A percentile compares a stretch with the other conserved stretches of the same genome.
Conservation (phyloP, 2,888 invertebrate genomes). For the Callyntrura sp. region DNA sequence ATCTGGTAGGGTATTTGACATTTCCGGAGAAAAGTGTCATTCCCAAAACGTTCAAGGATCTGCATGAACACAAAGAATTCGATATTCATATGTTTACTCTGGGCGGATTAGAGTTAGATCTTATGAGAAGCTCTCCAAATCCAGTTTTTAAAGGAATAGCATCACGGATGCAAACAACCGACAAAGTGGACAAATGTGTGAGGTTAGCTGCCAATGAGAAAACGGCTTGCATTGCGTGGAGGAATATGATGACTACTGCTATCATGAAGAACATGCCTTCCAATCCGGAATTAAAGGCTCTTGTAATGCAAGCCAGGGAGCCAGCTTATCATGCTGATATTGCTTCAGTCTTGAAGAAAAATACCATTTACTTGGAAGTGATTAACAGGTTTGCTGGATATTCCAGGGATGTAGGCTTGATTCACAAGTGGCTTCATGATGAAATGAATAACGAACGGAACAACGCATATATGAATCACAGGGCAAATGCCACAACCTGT, state of each 20-base stretch:
- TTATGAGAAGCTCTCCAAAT: conserved; percentile 41
- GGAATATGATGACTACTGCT: background rate
- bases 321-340: background rate
- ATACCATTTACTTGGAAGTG: background rate
- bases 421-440: background rate
- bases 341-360: background rate
- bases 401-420: too few relatives aligned
- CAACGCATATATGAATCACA: background rate
- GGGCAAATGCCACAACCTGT: background rate
- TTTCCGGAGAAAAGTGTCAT: conserved; percentile 30
- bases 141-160: conserved; percentile 22
- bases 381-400: background rate
- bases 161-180: background rate
- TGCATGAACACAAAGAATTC: conserved; percentile 19
- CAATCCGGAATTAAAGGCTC: background rate
- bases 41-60: conserved; percentile 14
- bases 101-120: background rate
- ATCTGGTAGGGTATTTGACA: conserved; percentile 56
- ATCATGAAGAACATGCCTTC: background rate
- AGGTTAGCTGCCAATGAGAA: background rate
- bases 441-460: too few relatives aligned
- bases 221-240: conserved; percentile 23
- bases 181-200: conserved; percentile 27
- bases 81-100: conserved; percentile 2
- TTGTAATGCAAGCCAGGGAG: background rate